Base-by-base conservation (phyloP, 2,888 invertebrate genomes). In the Pristionchus japonicus region DNA sequence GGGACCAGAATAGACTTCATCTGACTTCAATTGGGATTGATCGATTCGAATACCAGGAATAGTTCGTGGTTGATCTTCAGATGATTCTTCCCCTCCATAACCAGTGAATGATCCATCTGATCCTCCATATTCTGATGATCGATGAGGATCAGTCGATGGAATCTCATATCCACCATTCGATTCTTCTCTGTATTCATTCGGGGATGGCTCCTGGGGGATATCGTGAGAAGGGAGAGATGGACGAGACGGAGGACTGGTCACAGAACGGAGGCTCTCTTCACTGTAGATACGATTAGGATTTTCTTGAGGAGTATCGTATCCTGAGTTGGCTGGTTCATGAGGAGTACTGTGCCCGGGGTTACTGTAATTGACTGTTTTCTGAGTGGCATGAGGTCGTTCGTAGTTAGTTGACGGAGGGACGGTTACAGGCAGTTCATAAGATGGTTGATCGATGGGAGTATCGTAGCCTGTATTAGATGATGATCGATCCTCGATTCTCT, bases 1-100 rank as follows among this genome's bases (percentile, higher is more conserved):
- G 49, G 31, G 47, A 80, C 37, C 37, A 31, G 74, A 74, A 74
- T 74, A 74, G 1, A 74, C 40, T 40, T 74, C 74, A 20, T 74
- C 40, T 31, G 74, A 74, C 23, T 80, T 40, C 31, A 40, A 80
- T 80, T 49, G 47, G n/a, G 80, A 80, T 49, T 80, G 80, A 80
- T 80, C 80, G 27, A 80, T 80, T 47, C 80, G 47, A 49, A 80
- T 49, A 31, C 80, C 80, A n/a, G 80, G 80, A 31, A 80, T 80
- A 3, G 80, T 80, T 17, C 49, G 47, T 20, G 80, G 80, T 80
- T 80, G 27, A 23, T 80, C 27, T 40, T 77, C 40, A 77, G 37
- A 40, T 49, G 80, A 80, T 27, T 80, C 74, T 1, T 20, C 13
- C 11, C n/a, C 40, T 23, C 40, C 80, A 47, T 80, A 80, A 20